Evolutionary conservation across 2,888 invertebrate species (phyloP).

Genomic region (Imbricaverruca yamaguchii): DNA sequence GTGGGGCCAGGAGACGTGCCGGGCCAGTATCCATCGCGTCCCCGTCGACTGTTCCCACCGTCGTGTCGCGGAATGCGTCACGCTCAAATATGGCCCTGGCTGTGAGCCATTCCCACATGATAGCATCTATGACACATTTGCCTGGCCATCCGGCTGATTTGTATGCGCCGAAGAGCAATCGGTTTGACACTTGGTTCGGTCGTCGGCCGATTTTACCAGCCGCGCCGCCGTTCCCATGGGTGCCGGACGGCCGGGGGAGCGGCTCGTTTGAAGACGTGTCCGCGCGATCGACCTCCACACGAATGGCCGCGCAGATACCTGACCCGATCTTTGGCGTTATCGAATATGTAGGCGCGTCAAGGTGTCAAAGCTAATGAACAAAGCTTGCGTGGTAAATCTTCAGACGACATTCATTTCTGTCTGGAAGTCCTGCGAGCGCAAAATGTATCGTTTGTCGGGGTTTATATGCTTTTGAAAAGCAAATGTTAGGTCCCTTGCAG

Average conservation of each 20-base stretch:
- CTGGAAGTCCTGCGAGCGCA: too few relatives aligned
- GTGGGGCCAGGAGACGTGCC: too few relatives aligned
- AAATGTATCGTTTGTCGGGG: too few relatives aligned
- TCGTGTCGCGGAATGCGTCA: not conserved
- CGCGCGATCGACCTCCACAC: too few relatives aligned
- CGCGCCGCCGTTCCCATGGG: not conserved
- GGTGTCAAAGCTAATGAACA: too few relatives aligned
- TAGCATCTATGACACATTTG: constrained; percentile 15
- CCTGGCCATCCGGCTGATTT: not conserved
- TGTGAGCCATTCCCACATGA: not conserved
- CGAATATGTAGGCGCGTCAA: too few relatives aligned
- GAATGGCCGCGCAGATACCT: too few relatives aligned
- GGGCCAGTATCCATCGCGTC: not conserved
- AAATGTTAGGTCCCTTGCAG: too few relatives aligned
- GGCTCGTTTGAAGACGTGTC: not conserved
- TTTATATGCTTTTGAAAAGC: too few relatives aligned
- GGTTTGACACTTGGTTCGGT: constrained; percentile 5
- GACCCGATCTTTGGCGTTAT: too few relatives aligned
- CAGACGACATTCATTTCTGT: too few relatives aligned
- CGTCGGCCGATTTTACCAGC: not conserved
- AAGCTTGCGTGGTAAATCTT: too few relatives aligned
- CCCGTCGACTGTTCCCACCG: not conserved
- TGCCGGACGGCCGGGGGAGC: not conserved
- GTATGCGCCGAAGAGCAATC: constrained; percentile 16
- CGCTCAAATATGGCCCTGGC: not conserved